Evolutionary conservation across 92 coral and sea anemone genomes (phyloP).

Genomic region (Palythoa caribaeorum): DNA sequence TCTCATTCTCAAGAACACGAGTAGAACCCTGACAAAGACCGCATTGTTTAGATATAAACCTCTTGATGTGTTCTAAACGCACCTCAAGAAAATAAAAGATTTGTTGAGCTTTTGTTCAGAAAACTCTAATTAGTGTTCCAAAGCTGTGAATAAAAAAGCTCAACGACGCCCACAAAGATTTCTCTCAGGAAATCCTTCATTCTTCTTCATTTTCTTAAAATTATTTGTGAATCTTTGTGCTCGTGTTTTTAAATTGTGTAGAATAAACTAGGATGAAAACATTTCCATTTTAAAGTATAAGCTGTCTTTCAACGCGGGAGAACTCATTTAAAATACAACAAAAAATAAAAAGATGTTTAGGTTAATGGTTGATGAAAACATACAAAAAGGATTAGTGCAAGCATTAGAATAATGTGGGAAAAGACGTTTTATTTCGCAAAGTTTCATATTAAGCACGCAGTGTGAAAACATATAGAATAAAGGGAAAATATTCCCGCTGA

Average conservation of each 20-base stretch:
- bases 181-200: not conserved
- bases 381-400: constrained; percentile 9
- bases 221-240: not conserved
- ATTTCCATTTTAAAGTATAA: no score
- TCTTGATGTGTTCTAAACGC: constrained; percentile 20
- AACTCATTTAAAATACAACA: constrained; percentile 13
- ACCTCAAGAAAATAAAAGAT: constrained; percentile 27
- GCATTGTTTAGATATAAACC: constrained; percentile 11
- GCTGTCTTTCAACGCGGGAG: not conserved
- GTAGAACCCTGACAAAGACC: constrained; percentile 5
- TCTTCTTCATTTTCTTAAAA: not conserved
- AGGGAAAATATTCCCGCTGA: constrained; percentile 26
- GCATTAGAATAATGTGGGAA: constrained; percentile 51
- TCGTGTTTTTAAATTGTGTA: not conserved
- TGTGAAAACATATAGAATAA: constrained; percentile 25
- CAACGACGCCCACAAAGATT: not conserved
- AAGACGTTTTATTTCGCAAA: constrained; percentile 27
- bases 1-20: constrained; percentile 20
- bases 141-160: constrained; percentile 30
- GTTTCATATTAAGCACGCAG: constrained; percentile 30
- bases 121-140: constrained; percentile 28
- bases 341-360: constrained; percentile 19
- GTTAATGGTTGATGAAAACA: constrained; percentile 28
- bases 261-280: not conserved
- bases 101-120: constrained; percentile 35